Evolutionary conservation across 2,797 vertebrate genomes (phyloP), one percentile per base, ranked within the genome.

Genomic region (Chelon labrosus): DNA sequence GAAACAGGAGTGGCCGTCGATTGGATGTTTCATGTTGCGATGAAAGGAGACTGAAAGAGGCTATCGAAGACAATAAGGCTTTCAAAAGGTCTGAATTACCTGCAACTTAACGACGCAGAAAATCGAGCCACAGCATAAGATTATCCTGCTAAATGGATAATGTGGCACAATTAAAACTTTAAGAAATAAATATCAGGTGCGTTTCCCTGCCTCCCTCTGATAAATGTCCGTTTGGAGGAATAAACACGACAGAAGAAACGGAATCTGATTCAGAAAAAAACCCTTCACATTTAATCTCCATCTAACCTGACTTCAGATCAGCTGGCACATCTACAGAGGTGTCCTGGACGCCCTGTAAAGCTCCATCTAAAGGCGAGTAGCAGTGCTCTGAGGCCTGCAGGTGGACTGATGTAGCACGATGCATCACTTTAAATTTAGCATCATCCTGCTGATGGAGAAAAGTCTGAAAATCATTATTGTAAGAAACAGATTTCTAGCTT

Each of bases 251-350:
- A 14, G 41, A 58, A 20, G 67, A 61, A 53, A 60, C 11, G 25
- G 54, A 77, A 59, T 49, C 42, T 52, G 59, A 68, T 56, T 35
- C 58, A 56, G 38, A 63, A 64, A 41, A 39, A 51, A 62, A 35
- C 66, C 38, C 52, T 54, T 70, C 49, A 20, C 41, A 52, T 68
- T 22, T 42, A 51, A 49, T 60, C 66, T 70, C 44, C 57, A 11
- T 70, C 69, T 13, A 1, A 52, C 3, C 52, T 54, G 55, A 31
- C 58, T 59, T 42, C 42, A 44, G 5, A 44, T 7, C 42, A 2
- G 42, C 6, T 13, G 17, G 11, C 14, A 44, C 53, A 25, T 70
- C 65, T 46, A 27, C 3, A 10, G 41, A 69, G 54, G 12, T 50
- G 54, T 42, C 41, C 41, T 9, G 8, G 13, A 42, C 13, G 37